Percentiles rank a stretch among this genome's conserved stretches.
Evolutionary conservation across 2,113 vertebrate species (phyloP).

Genomic region (Sphaerodactylus townsendi): DNA sequence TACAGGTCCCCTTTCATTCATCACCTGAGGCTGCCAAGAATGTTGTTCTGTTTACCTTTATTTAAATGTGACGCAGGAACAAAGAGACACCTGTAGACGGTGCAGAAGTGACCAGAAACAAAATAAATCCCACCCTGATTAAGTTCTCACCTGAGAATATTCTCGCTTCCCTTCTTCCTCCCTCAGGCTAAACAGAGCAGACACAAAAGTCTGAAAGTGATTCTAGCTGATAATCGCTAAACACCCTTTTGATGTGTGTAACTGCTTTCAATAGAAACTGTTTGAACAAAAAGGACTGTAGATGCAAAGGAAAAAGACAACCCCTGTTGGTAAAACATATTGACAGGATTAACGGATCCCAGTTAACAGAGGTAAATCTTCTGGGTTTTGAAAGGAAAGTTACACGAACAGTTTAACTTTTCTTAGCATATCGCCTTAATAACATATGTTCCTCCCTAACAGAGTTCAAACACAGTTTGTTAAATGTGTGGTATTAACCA

Average conservation of each 20-base stretch:
- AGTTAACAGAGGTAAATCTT: constrained; percentile 28
- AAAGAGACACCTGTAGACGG: constrained; percentile 60
- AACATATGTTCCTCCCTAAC: background rate
- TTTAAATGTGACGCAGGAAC: constrained; percentile 50
- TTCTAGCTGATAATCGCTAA: constrained; percentile 52
- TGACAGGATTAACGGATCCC: constrained; percentile 42
- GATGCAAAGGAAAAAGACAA: constrained; percentile 36
- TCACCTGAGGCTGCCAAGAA: constrained; percentile 65
- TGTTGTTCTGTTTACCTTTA: constrained; percentile 59
- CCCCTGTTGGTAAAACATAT: constrained; percentile 45
- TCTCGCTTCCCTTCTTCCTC: background rate
- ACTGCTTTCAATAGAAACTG: constrained; percentile 51
- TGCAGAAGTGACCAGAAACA: constrained; percentile 16
- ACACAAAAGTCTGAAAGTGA: constrained; percentile 43
- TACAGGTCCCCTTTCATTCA: constrained; percentile 56
- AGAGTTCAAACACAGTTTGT: constrained; percentile 16
- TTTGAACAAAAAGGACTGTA: constrained; percentile 47
- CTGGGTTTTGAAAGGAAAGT: constrained; percentile 25
- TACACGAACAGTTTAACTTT: constrained; percentile 26
- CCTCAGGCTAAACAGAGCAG: constrained; percentile 21
- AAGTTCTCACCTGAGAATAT: constrained; percentile 50
- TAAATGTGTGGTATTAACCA: background rate
- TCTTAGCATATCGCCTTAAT: constrained; percentile 37
- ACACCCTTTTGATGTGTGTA: constrained; percentile 51
- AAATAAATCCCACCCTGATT: constrained; percentile 46